Evolutionary conservation across 2,888 invertebrate species (phyloP).

Genomic region (Tridacna crocea): DNA sequence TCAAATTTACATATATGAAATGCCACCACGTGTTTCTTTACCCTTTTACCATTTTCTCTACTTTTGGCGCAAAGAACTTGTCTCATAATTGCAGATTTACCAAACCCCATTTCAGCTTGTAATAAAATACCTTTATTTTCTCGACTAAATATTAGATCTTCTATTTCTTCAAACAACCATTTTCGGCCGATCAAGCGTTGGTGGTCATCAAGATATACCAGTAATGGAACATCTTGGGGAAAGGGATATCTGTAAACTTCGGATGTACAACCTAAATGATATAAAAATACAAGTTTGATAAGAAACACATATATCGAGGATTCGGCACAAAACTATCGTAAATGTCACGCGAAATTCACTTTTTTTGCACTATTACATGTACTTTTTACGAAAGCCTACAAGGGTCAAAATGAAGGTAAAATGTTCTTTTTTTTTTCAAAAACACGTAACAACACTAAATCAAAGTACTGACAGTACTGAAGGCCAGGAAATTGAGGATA

Average conservation of each 20-base stretch:
- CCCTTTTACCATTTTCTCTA: background rate
- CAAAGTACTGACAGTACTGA: too few species aligned
- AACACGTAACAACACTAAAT: too few species aligned
- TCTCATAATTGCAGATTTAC: constrained; percentile 35
- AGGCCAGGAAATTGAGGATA: too few species aligned
- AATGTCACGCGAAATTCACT: background rate
- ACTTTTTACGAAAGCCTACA: too few species aligned
- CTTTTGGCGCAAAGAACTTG: constrained; percentile 34
- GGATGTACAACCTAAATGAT: constrained; percentile 22
- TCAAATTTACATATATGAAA: constrained; percentile 41
- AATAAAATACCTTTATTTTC: constrained; percentile 20
- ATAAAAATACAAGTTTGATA: background rate
- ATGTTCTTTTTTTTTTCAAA: too few species aligned
- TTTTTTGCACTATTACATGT: background rate
- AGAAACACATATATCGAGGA: background rate
- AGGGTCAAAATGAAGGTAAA: too few species aligned
- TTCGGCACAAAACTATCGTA: background rate
- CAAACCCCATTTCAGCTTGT: constrained; percentile 35
- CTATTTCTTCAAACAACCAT: constrained; percentile 29
- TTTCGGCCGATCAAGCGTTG: background rate
- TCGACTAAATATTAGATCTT: background rate
- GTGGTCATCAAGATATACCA: constrained; percentile 13
- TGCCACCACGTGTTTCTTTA: constrained; percentile 13
- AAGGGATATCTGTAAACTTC: constrained; percentile 27
- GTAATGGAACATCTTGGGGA: constrained; percentile 24